phyloP scores from a whole-genome alignment of 2,113 vertebrate species.

The Heptranchias perlo region DNA sequence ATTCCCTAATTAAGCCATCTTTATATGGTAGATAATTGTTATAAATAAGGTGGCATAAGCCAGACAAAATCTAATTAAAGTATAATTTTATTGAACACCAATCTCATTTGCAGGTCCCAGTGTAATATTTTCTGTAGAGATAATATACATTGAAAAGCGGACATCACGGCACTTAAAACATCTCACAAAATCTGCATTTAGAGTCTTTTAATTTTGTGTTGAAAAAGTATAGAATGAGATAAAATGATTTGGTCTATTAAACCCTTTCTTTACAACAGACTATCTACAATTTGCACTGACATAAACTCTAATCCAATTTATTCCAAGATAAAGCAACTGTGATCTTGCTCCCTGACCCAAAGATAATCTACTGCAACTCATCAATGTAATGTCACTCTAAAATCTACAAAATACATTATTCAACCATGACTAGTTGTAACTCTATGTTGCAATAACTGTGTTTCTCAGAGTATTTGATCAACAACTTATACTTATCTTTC shows the following conservation, averaged over 20 bases:
- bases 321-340: neutral
- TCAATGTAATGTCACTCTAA: neutral
- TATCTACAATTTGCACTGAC: neutral
- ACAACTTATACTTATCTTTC: neutral
- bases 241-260: neutral
- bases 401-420: neutral
- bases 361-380: neutral
- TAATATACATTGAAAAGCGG: neutral
- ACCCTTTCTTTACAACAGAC: conserved; percentile 1
- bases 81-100: conserved; percentile 1
- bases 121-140: neutral
- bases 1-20: neutral
- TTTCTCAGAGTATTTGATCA: neutral
- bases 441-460: neutral
- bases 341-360: neutral
- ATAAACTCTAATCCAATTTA: conserved; percentile 17
- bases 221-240: neutral
- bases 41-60: conserved; percentile 8
- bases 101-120: neutral
- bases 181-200: neutral
- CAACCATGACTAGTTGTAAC: neutral
- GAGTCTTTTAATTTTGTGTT: neutral
- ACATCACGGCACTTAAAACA: neutral
- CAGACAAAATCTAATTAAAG: conserved; percentile 5
- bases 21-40: neutral